Evolutionary conservation across 2,888 invertebrate genomes (phyloP).

Genomic region (Lacanobia wlatinum): DNA sequence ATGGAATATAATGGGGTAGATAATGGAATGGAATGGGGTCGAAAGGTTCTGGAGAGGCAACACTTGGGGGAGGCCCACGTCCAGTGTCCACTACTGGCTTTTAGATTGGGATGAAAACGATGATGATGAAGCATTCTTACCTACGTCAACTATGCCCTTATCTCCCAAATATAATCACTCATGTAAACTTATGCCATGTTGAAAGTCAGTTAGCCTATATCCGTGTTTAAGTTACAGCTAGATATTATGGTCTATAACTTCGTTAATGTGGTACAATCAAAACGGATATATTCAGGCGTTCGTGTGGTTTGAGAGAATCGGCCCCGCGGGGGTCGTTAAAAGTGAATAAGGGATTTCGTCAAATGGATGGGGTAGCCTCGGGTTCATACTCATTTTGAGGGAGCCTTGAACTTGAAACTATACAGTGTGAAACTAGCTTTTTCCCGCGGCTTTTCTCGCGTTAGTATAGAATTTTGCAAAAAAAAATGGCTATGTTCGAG

Average conservation of each 20-base stretch:
- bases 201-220: not conserved
- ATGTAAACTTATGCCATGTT: too few relatives aligned
- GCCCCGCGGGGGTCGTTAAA: slow-evolving; percentile 14
- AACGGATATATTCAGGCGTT: slow-evolving; percentile 9
- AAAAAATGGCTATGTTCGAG: too few relatives aligned
- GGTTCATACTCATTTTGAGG: not conserved
- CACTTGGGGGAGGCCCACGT: too few relatives aligned
- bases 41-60: too few relatives aligned
- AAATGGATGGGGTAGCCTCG: slow-evolving; percentile 18
- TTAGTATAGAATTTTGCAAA: too few relatives aligned
- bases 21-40: too few relatives aligned
- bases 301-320: slow-evolving; percentile 10
- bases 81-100: too few relatives aligned
- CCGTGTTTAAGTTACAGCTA: not conserved
- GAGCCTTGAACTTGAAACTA: not conserved
- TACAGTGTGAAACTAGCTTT: not conserved
- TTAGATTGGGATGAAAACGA: too few relatives aligned
- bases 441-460: too few relatives aligned
- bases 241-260: slow-evolving; percentile 24
- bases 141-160: too few relatives aligned
- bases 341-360: slow-evolving; percentile 15
- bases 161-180: too few relatives aligned
- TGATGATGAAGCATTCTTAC: not conserved
- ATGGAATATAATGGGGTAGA: too few relatives aligned
- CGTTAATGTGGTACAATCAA: slow-evolving; percentile 33